Evolutionary conservation across 2,888 invertebrate genomes (phyloP).

Genomic region (Drosophila bunnanda): DNA sequence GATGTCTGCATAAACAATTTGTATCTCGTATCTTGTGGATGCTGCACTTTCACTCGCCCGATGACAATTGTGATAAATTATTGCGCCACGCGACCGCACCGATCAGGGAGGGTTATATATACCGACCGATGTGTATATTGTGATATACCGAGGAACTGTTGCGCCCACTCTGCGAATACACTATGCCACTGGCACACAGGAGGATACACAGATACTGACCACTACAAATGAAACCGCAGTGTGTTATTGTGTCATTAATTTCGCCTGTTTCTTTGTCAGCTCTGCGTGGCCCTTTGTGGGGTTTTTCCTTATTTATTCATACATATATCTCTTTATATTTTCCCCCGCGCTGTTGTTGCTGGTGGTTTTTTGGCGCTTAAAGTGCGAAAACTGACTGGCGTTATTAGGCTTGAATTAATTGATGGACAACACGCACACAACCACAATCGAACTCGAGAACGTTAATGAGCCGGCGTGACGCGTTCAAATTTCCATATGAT

Average conservation of each 20-base stretch:
- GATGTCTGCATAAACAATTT: constrained; percentile 68
- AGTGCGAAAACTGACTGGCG: constrained; percentile 59
- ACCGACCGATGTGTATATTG: not conserved
- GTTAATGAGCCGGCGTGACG: constrained; percentile 69
- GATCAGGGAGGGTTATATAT: constrained; percentile 14
- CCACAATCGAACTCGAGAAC: constrained; percentile 14
- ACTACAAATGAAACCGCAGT: constrained; percentile 50
- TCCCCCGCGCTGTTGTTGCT: constrained; percentile 24
- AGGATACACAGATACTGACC: constrained; percentile 23
- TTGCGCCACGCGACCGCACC: constrained; percentile 64
- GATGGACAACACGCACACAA: constrained; percentile 66
- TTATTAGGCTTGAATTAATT: constrained; percentile 62
- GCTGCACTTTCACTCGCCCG: constrained; percentile 59
- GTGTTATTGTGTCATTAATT: constrained; percentile 65
- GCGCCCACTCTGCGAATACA: constrained; percentile 24
- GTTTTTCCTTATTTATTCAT: constrained; percentile 9
- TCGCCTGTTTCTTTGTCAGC: constrained; percentile 28
- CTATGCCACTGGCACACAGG: constrained; percentile 10
- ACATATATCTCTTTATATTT: constrained; percentile 16
- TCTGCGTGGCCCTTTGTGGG: constrained; percentile 19
- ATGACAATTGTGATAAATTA: constrained; percentile 79
- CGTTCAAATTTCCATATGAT: constrained; percentile 55
- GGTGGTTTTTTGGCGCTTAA: constrained; percentile 47
- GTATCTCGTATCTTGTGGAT: constrained; percentile 60
- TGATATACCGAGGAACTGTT: constrained; percentile 15